These are phyloP conservation scores for Triops cancriformis DNA, from an alignment of 1,140 invertebrate genomes.

Conservation along the genomic window DNA sequence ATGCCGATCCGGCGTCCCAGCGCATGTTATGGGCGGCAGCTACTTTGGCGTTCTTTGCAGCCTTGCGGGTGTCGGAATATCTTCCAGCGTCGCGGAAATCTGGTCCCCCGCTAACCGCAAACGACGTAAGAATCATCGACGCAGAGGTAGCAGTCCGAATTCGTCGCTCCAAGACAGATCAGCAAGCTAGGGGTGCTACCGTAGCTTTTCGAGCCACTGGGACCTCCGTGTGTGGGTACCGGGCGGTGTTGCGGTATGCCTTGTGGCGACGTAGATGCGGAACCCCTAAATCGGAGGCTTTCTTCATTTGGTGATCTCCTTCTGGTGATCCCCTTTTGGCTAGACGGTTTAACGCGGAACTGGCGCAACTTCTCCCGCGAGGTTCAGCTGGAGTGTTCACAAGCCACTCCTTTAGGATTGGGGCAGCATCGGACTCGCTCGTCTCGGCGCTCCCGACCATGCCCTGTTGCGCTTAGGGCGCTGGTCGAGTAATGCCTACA, in stretches of 20 bases:
- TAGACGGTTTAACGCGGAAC: no score
- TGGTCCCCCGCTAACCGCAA: not conserved
- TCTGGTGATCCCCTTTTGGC: no score
- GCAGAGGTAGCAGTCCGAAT: not conserved
- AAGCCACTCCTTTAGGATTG: no score
- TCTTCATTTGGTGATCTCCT: not conserved
- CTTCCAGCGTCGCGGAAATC: not conserved
- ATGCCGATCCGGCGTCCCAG: not conserved
- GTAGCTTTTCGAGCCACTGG: not conserved
- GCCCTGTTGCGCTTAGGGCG: no score
- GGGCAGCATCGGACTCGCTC: no score
- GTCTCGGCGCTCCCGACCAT: no score
- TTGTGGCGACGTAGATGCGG: not conserved
- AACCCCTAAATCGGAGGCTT: not conserved
- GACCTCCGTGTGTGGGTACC: not conserved
- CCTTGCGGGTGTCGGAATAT: not conserved
- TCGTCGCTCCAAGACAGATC: not conserved
- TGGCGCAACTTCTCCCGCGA: no score
- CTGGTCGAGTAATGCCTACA: no score
- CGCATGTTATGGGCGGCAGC: not conserved
- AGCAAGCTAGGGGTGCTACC: not conserved
- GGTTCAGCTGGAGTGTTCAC: no score
- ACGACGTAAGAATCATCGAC: not conserved
- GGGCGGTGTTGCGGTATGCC: not conserved
- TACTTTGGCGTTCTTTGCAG: not conserved